A percentile compares a stretch with the other conserved stretches of the same genome.
phyloP scores from a whole-genome alignment of 2,113 vertebrate species.

The Atractosteus spatula region DNA sequence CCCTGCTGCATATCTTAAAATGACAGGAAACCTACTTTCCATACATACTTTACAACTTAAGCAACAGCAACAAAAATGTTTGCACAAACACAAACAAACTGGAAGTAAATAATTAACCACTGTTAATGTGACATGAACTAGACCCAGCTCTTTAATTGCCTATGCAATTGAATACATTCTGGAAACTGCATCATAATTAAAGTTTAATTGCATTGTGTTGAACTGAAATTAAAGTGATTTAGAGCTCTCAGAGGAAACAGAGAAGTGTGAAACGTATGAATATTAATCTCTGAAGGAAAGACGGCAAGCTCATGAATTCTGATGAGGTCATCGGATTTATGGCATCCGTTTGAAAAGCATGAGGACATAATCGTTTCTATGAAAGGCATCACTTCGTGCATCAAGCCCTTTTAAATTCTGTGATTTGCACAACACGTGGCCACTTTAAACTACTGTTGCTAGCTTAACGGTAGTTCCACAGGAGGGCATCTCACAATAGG shows the following conservation, averaged over 20 bases:
- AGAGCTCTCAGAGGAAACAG: constrained; percentile 2
- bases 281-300: not conserved
- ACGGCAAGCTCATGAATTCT: not conserved
- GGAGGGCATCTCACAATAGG: too few species aligned
- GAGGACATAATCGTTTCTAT: not conserved
- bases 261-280: constrained; percentile 6
- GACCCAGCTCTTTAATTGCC: constrained; percentile 42
- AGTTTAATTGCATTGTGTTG: constrained; percentile 33
- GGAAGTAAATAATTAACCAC: constrained; percentile 33
- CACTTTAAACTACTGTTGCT: too few species aligned
- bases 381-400: too few species aligned
- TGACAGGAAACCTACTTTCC: too few species aligned
- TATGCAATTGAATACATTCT: constrained; percentile 49
- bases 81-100: constrained; percentile 35
- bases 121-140: constrained; percentile 38
- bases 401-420: too few species aligned
- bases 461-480: too few species aligned
- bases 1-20: too few species aligned
- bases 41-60: constrained; percentile 2
- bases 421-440: too few species aligned
- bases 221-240: constrained; percentile 9
- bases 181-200: constrained; percentile 45
- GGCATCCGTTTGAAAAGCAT: not conserved
- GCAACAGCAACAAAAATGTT: constrained; percentile 35
- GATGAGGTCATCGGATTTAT: constrained; percentile 1